Evolutionary conservation across 1,140 invertebrate species (phyloP), one percentile per base, ranked within the genome.

Genomic region (Elymnias hypermnestra): DNA sequence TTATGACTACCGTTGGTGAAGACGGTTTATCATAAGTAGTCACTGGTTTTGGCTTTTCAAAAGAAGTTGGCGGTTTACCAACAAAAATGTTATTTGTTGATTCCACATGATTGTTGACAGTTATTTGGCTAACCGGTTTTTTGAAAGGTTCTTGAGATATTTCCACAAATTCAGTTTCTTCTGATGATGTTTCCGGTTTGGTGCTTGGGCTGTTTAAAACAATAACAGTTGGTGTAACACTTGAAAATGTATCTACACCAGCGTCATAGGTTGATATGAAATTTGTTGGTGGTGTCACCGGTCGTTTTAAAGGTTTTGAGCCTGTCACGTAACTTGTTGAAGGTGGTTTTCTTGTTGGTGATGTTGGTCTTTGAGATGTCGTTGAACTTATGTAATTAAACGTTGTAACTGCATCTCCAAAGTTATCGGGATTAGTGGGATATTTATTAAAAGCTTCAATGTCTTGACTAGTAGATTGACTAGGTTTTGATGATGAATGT

Each of bases 151-250:
- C 82, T 45, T 84, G 75, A 8, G 83, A 82, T 53, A 86, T 81
- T 64, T 86, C 76, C 8, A 86, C 81, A 22, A 81, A 86, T 55
- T 82, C 57, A 7, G 73, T 83, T 38, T 86, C 81, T 49, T 77
- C 64, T 31, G 75, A 72, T 3, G 83, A 68, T 6, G 68, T 60
- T 17, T 67, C 65, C 10, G 83, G 77, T 43, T 76, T 77, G 25
- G 53, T 65, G 29, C 71, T 69, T 17, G 73, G 63, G 40, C 56
- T 89, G 6, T 89, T 89, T 2, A 94, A 62, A 8, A 93, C 91
- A 14, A 94, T 94, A 0, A 94, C 89, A 0, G 92, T 93, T 4
- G 92, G 92, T 5, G 91, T 91, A 6, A 91, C 91, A 44, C 87
- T 89, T 2, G 88, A 79, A 56, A 86, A 87, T 8, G 69, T 72